Base-by-base conservation (phyloP, 2,113 vertebrate species). In the Proteles cristata region DNA sequence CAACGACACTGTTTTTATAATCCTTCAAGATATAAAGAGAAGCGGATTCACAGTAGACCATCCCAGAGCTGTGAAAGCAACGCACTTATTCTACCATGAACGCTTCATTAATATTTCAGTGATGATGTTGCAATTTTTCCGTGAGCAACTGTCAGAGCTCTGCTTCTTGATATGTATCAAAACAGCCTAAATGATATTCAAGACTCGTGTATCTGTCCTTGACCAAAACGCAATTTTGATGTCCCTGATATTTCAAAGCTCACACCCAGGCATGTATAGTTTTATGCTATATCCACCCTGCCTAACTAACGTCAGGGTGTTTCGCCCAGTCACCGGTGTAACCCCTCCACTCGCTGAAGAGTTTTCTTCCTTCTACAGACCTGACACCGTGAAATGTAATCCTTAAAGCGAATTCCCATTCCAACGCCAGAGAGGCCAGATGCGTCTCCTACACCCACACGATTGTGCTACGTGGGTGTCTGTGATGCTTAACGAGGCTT, bases 61-160 rank as follows among this genome's bases (percentile, higher is more conserved):
- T 66, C 76, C 14, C 33, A 19, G 31, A 61, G 92, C 50, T 55
- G 33, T 58, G 66, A 83, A 93, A 84, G 58, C 77, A 28, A 93
- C 10, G 55, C 68, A 80, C 88, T 97, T 86, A 93, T 50, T 94
- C 93, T 15, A 86, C 17, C 68, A 80, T 69, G 90, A 97, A 96
- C 8, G 61, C 94, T 88, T 96, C 98, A 98, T 98, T 97, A 97
- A 98, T 98, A 89, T 98, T 98, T 98, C 94, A 98, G 90, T 15
- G 97, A 95, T 98, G 98, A 98, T 98, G 97, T 69, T 97, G 98
- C 98, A 98, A 74, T 98, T 98, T 98, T 98, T 97, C 98, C 97
- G 73, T n/a, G 58, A 90, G 87, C 90, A 93, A 93, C 93, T 71
- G 55, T 90, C 83, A 68, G 58, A 77, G 80, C 81, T 58, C 43